Base-by-base conservation (phyloP, 2,888 invertebrate species). In the Lacanobia oleracea region DNA sequence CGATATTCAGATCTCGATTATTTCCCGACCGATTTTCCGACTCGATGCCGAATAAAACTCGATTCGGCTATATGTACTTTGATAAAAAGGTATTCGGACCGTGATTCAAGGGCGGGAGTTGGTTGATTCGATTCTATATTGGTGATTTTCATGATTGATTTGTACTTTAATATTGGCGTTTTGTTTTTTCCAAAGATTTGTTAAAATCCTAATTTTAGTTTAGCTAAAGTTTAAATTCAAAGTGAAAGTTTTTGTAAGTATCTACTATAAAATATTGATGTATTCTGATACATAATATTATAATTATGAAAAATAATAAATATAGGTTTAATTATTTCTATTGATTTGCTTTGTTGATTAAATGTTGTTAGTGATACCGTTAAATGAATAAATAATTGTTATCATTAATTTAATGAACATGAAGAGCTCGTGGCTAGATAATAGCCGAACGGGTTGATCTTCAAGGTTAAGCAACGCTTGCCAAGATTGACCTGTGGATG, bases 1-100 rank as follows among this genome's bases (percentile, higher is more conserved):
- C 90, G 91, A 91, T 91, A 90, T 88, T 88, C 89, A 87, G 83
- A 85, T 91, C 88, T 89, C 91, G 92, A 93, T 94, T 93, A 93
- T 93, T 93, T 91, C 87, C 92, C 88, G 86, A 86, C 86, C 88
- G 90, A 92, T 93, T 92, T 91, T 91, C 90, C 89, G 86, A 91
- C 84, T 89, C 89, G 88, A 87, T 86, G 85, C 88, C 78, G 86
- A 86, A 79, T 86, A 77, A 77, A 87, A 89, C 86, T 88, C 86
- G 85, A 89, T 90, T 90, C 85, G 80, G 78, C 83, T 79, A 73
- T 78, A 84, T 87, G 27, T 27, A n/a, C n/a, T 88, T 88, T 85
- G 79, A 84, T 85, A 81, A 81, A 85, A 86, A 85, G 77, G 61
- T 73, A 72, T 75, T 80, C 66, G 81, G 53, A 53, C 27, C n/a